Conservation (phyloP, 1,140 invertebrate species). For the Bombus waltoni region DNA sequence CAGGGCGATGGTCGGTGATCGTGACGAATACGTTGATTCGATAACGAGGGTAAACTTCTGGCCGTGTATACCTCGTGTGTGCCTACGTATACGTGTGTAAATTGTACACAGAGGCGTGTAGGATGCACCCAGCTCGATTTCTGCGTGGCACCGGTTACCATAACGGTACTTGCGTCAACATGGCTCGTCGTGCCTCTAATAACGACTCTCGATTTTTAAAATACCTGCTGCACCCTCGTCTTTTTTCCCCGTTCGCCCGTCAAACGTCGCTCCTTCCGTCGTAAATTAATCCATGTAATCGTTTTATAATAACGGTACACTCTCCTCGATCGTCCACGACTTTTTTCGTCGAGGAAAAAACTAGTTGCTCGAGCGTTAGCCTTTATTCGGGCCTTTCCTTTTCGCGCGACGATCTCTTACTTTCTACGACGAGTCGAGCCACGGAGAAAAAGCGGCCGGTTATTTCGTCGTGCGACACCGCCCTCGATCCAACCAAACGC, state of each 20-base stretch:
- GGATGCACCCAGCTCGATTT: constrained; percentile 60
- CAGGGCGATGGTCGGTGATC: background rate
- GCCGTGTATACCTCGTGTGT: constrained; percentile 23
- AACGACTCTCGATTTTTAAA: constrained; percentile 23
- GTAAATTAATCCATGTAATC: background rate
- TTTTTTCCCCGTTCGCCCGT: background rate
- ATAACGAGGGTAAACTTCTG: constrained; percentile 49
- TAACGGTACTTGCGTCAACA: constrained; percentile 48
- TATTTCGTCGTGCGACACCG: too few species aligned
- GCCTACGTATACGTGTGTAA: constrained; percentile 30
- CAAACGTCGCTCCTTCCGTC: background rate
- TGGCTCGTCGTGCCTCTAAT: constrained; percentile 9
- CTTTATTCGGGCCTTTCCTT: too few species aligned
- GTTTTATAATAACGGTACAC: background rate
- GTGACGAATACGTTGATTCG: constrained; percentile 20
- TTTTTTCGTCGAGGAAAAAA: background rate
- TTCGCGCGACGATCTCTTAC: too few species aligned
- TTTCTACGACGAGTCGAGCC: too few species aligned
- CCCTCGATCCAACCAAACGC: too few species aligned
- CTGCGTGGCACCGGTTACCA: constrained; percentile 42
- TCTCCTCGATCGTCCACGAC: background rate
- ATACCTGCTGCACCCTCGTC: background rate
- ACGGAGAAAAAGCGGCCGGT: too few species aligned
- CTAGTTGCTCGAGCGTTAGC: too few species aligned
- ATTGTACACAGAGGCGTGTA: constrained; percentile 55